These are phyloP conservation scores for Cotesia vestalis DNA, from an alignment of 1,140 invertebrate species.

Conservation along the genomic window DNA sequence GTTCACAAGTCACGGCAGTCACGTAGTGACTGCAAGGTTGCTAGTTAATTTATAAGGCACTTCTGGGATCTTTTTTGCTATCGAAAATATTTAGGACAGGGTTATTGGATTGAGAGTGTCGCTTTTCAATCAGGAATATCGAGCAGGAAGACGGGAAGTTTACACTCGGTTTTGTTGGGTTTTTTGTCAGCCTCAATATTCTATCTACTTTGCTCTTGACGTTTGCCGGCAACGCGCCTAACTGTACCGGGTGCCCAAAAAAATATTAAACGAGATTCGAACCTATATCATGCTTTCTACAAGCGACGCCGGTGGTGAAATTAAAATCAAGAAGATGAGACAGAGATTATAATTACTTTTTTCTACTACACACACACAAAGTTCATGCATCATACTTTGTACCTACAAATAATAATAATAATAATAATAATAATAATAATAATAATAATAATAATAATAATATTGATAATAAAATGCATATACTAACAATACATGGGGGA, in stretches of 20 bases:
- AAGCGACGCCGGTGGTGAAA: slow-evolving; percentile 3
- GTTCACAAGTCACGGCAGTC: no score
- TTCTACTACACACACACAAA: neutral
- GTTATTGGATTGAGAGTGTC: slow-evolving; percentile 28
- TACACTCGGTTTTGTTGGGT: slow-evolving; percentile 24
- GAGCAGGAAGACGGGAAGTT: slow-evolving; percentile 10
- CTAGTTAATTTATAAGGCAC: no score
- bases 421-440: no score
- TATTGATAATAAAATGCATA: no score
- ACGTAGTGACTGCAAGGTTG: no score
- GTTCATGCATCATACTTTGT: no score
- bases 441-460: no score
- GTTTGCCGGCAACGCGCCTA: slow-evolving; percentile 1
- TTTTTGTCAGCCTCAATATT: neutral
- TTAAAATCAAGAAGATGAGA: slow-evolving; percentile 1
- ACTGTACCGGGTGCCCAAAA: neutral
- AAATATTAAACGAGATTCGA: slow-evolving; percentile 12
- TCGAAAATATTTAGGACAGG: slow-evolving; percentile 28
- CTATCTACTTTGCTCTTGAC: neutral
- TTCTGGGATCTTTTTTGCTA: no score
- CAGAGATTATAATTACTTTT: slow-evolving; percentile 14
- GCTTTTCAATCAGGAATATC: slow-evolving; percentile 21
- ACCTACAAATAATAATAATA: no score
- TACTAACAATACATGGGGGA: slow-evolving; percentile 14
- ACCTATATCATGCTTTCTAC: neutral